Base-by-base conservation (phyloP, 2,113 vertebrate species). In the Turdus rufiventris region DNA sequence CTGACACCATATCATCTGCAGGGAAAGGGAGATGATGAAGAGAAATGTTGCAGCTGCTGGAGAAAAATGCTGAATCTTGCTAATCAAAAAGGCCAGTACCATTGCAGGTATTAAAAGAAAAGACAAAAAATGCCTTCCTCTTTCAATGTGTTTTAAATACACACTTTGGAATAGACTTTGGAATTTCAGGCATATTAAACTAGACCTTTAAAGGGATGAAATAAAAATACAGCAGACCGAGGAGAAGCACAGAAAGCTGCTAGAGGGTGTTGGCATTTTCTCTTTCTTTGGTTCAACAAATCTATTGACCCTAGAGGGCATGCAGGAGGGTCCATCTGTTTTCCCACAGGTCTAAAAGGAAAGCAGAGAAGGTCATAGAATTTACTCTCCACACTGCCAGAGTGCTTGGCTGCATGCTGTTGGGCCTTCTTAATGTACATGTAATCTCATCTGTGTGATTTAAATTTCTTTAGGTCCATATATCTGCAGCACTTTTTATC, bases 41-140 rank as follows among this genome's bases (percentile, higher is more conserved):
- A 89, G 74, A 91, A 73, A 42, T 45, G 20, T 57, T 93, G 63
- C 61, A 95, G 82, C 72, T 90, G 61, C 78, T 85, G 77, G 34
- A 77, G 75, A 36, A 67, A 71, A 91, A 58, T 19, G 18, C 38
- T 88, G 48, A 11, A 45, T 62, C 53, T 68, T 58, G 42, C 34
- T 93, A 54, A 51, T 82, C n/a, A 50, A 24, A 48, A 79, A 85
- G 67, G 43, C 60, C 18, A 24, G 18, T 66, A 38, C 18, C 25
- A 25, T 12, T 75, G n/a, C 45, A 81, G 85, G 62, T 83, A 83
- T 62, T 42, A 8, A 67, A 68, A 36, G 33, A 54, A 29, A 28
- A 18, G 2, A 26, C 3, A 9, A 28, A 33, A 18, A 56, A 62
- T 13, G 34, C 8, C 3, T 9, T 53, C 1, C 2, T 65, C 29